A percentile compares a stretch with the other conserved stretches of the same genome.
Conservation (phyloP, 2,888 invertebrate species). For the Microctonus hyperodae region DNA sequence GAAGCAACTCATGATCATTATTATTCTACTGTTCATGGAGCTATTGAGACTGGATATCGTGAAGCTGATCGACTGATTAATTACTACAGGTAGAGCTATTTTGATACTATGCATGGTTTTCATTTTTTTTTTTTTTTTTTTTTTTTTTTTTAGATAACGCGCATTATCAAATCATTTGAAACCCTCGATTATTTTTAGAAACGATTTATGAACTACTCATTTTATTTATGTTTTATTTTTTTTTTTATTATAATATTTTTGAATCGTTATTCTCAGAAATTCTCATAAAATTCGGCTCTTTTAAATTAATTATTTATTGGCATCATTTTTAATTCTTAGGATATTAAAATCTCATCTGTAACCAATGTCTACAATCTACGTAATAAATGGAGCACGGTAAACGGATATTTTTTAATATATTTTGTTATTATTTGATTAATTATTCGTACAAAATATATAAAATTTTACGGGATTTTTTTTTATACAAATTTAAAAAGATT, state of each 20-base stretch:
- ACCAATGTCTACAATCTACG: conserved; percentile 44
- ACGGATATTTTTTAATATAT: conserved; percentile 10
- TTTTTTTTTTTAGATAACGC: neutral
- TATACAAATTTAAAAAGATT: neutral
- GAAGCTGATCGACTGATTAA: conserved; percentile 71
- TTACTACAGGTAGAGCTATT: conserved; percentile 52
- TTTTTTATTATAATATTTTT: neutral
- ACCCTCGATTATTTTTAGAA: neutral
- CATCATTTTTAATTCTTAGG: conserved; percentile 47
- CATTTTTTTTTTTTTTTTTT: conserved; percentile 12
- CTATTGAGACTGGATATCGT: conserved; percentile 76
- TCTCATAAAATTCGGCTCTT: neutral
- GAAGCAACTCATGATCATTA: conserved; percentile 73
- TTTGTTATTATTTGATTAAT: neutral
- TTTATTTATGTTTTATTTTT: neutral
- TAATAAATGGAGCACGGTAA: conserved; percentile 49
- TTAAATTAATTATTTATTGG: conserved; percentile 5
- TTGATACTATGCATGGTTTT: neutral
- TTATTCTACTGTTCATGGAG: conserved; percentile 76
- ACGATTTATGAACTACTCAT: neutral
- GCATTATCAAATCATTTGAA: neutral
- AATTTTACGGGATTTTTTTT: neutral
- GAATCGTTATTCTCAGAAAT: neutral
- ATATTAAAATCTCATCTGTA: conserved; percentile 53
- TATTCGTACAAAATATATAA: neutral